Conservation (phyloP, 2,113 vertebrate genomes). For the Atrichornis clamosus region DNA sequence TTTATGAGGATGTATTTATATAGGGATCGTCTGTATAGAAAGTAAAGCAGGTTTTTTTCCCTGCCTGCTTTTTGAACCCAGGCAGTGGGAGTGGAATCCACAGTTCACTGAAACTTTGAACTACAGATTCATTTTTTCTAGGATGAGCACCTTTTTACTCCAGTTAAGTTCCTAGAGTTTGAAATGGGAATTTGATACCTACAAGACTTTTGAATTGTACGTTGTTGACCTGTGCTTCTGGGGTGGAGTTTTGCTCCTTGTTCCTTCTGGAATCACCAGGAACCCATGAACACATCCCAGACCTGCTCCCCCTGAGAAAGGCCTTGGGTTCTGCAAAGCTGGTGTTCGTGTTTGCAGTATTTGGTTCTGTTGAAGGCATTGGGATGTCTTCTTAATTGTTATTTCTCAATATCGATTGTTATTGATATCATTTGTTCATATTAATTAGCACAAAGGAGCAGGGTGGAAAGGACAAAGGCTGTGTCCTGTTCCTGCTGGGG, state of each 20-base stretch:
- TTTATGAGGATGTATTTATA: not conserved
- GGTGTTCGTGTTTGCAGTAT: fast-evolving
- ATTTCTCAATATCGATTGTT: not conserved
- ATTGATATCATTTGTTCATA: not conserved
- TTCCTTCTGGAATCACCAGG: not conserved
- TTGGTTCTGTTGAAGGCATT: not conserved
- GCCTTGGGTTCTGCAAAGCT: not conserved
- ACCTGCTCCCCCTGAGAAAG: not conserved
- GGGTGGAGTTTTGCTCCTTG: not conserved
- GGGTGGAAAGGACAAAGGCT: not conserved
- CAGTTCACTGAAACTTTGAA: not conserved
- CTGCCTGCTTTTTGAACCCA: not conserved
- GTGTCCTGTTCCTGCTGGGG: fast-evolving
- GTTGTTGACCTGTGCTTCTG: not conserved
- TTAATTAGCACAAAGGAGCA: not conserved
- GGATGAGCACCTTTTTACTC: not conserved
- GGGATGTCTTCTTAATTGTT: not conserved
- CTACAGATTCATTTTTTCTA: not conserved
- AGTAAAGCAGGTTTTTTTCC: not conserved
- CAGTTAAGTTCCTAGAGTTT: not conserved
- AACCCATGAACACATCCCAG: not conserved
- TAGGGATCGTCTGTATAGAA: not conserved
- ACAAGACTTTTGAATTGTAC: not conserved
- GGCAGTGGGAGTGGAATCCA: not conserved
- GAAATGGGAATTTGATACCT: not conserved